phyloP scores from a whole-genome alignment of 2,888 invertebrate species.

The Lasius platythorax region DNA sequence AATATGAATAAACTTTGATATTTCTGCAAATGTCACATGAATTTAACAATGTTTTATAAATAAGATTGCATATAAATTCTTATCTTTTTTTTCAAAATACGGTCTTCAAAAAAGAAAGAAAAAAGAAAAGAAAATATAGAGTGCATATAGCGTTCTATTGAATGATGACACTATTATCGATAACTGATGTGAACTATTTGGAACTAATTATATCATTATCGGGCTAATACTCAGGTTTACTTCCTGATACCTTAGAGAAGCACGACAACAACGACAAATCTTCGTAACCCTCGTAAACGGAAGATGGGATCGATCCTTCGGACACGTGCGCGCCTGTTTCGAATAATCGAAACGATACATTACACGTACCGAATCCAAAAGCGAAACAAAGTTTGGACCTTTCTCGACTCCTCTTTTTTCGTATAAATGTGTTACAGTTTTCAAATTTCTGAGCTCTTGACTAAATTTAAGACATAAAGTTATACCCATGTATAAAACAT shows the following conservation, averaged over 20 bases:
- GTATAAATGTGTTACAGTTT: constrained; percentile 19
- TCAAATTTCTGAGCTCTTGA: neutral
- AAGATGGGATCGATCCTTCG: neutral
- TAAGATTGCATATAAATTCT: neutral
- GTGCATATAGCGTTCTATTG: neutral
- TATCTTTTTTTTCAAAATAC: neutral
- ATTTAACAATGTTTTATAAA: constrained; percentile 13
- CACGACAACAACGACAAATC: neutral
- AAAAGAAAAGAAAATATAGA: neutral
- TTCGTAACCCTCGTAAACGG: constrained; percentile 2
- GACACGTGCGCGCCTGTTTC: constrained; percentile 15
- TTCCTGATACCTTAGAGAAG: neutral
- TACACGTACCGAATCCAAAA: constrained; percentile 19
- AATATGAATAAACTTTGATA: constrained; percentile 2
- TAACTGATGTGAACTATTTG: constrained; percentile 13
- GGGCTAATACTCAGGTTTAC: neutral
- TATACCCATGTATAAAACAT: constrained; percentile 26
- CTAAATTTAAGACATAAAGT: neutral
- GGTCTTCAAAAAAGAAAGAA: neutral
- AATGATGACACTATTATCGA: constrained; percentile 34
- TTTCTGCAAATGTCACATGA: neutral
- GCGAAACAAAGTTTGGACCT: constrained; percentile 15
- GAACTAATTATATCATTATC: constrained; percentile 42
- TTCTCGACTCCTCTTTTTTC: neutral
- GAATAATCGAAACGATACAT: constrained; percentile 46